Evolutionary conservation across 1,140 invertebrate genomes (phyloP).

Genomic region (Nixonia krombeini): DNA sequence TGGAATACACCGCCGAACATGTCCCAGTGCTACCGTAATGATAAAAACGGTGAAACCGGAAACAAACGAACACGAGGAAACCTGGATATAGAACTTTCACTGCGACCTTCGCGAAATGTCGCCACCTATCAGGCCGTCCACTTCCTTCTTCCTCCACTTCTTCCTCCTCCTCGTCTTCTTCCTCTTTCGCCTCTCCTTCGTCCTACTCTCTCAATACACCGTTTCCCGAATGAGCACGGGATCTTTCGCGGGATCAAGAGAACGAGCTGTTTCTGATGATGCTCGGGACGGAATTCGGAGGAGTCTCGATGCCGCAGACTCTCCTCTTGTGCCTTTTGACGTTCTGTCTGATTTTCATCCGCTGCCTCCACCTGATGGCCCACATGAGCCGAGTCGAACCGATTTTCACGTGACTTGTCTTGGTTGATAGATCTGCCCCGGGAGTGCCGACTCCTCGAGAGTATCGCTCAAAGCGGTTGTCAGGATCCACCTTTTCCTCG

Average conservation of each 20-base stretch:
- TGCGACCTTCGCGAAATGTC: slow-evolving; percentile 7
- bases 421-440: too few species aligned
- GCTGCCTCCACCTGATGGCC: slow-evolving; percentile 31
- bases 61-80: not conserved
- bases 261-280: not conserved
- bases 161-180: slow-evolving; percentile 14
- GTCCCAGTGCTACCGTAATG: slow-evolving; percentile 5
- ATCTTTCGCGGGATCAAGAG: slow-evolving; percentile 35
- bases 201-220: too few species aligned
- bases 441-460: too few species aligned
- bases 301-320: not conserved
- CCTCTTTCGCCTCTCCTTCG: too few species aligned
- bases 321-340: not conserved
- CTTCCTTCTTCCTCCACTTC: slow-evolving; percentile 8
- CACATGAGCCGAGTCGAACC: slow-evolving; percentile 41
- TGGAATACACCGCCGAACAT: not conserved
- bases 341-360: slow-evolving; percentile 18
- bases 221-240: not conserved
- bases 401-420: slow-evolving; percentile 2
- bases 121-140: not conserved
- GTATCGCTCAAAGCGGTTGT: too few species aligned
- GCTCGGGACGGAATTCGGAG: too few species aligned
- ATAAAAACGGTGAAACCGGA: not conserved
- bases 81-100: slow-evolving; percentile 35
- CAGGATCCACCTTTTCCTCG: too few species aligned